These are phyloP conservation scores for Dendroctonus valens DNA, from an alignment of 1,140 invertebrate species.

Conservation along the genomic window DNA sequence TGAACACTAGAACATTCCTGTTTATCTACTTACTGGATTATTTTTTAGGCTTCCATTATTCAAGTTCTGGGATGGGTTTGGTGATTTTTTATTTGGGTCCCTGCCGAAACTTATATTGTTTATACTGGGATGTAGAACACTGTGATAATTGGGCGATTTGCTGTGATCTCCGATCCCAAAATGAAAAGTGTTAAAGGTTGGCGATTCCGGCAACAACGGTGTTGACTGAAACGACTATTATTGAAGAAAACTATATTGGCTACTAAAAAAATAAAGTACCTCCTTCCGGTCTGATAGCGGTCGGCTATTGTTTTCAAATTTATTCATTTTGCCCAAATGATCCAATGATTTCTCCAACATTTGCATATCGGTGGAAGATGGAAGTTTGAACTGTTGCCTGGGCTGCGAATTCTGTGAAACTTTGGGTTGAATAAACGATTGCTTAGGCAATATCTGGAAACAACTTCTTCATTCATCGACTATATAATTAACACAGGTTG, in stretches of 20 bases:
- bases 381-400: slow-evolving; percentile 21
- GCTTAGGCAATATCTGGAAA: slow-evolving; percentile 20
- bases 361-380: slow-evolving; percentile 33
- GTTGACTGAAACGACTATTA: slow-evolving; percentile 20
- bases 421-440: slow-evolving; percentile 15
- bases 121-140: slow-evolving; percentile 45
- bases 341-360: slow-evolving; percentile 44
- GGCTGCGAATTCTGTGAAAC: background rate
- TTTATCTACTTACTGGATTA: slow-evolving; percentile 12
- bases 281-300: slow-evolving; percentile 25
- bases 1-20: too few relatives aligned
- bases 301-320: slow-evolving; percentile 23
- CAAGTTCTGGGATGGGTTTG: slow-evolving; percentile 39
- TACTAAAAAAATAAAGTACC: too few relatives aligned
- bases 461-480: background rate
- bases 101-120: slow-evolving; percentile 46
- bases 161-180: slow-evolving; percentile 34
- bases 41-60: slow-evolving; percentile 13
- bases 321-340: slow-evolving; percentile 37
- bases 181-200: slow-evolving; percentile 43
- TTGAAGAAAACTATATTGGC: background rate
- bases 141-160: slow-evolving; percentile 39
- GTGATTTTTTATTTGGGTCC: slow-evolving; percentile 42
- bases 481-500: slow-evolving; percentile 1
- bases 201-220: slow-evolving; percentile 34